phyloP scores from a whole-genome alignment of 2,113 vertebrate species.

The Sylvicapra grimmia region DNA sequence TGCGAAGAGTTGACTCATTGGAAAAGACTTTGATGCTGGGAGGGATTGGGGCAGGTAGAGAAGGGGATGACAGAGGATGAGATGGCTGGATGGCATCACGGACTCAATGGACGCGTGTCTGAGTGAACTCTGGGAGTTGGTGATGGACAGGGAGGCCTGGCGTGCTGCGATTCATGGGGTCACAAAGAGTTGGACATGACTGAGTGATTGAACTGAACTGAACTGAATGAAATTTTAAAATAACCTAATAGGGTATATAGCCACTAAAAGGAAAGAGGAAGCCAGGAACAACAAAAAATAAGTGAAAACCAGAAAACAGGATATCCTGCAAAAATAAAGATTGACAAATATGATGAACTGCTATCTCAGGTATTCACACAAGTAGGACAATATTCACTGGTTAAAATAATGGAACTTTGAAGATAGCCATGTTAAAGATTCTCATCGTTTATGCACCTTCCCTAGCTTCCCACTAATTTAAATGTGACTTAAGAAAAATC shows the following conservation, averaged over 20 bases:
- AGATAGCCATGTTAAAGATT: neutral
- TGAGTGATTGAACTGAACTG: too few species aligned
- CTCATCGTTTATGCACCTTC: neutral
- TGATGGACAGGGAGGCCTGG: too few species aligned
- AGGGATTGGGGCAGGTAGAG: too few species aligned
- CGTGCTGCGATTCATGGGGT: too few species aligned
- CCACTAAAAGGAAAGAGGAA: neutral
- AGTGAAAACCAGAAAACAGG: neutral
- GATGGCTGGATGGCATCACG: too few species aligned
- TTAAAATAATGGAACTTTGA: neutral
- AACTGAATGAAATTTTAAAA: neutral
- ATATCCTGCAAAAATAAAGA: neutral
- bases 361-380: neutral
- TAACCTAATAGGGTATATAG: neutral
- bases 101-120: too few species aligned
- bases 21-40: too few species aligned
- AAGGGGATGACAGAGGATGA: too few species aligned
- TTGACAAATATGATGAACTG: neutral
- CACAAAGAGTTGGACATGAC: too few species aligned
- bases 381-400: neutral
- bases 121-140: too few species aligned
- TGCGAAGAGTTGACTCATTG: too few species aligned
- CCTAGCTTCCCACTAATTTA: neutral
- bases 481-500: neutral
- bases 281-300: neutral